phyloP scores from a whole-genome alignment of 2,888 invertebrate species.

The Drosophila diplacantha region DNA sequence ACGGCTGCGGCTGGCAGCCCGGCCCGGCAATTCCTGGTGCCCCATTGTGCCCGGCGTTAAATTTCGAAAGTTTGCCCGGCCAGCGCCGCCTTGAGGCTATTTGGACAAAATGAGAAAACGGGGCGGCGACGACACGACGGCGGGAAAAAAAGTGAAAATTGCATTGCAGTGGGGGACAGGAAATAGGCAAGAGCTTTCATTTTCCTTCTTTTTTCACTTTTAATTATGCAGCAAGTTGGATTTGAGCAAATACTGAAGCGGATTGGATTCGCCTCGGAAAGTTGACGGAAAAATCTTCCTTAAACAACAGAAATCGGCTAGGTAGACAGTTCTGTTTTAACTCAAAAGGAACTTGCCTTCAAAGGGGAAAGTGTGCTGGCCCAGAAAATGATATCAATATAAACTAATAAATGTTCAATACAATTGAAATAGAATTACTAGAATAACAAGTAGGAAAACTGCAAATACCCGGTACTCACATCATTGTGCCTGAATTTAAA shows the following conservation, averaged over 20 bases:
- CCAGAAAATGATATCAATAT: too few relatives aligned
- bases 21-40: conserved; percentile 27
- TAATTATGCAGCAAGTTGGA: conserved; percentile 27
- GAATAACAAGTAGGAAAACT: too few relatives aligned
- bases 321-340: background rate
- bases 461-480: too few relatives aligned
- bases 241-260: conserved; percentile 16
- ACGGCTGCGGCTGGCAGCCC: conserved; percentile 25
- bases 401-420: too few relatives aligned
- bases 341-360: background rate
- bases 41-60: conserved; percentile 67
- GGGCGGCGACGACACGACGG: conserved; percentile 17
- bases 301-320: background rate
- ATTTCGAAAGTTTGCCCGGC: conserved; percentile 65
- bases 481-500: too few relatives aligned
- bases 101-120: conserved; percentile 53
- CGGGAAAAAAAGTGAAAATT: conserved; percentile 49
- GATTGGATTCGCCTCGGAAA: conserved; percentile 1
- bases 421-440: too few relatives aligned
- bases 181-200: conserved; percentile 60
- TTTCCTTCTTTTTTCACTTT: conserved; percentile 32
- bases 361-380: background rate
- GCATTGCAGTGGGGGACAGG: conserved; percentile 49
- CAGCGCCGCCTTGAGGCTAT: conserved; percentile 53
- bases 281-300: background rate